Conservation (phyloP, 1,140 invertebrate genomes). For the Ostrea denselamellosa region DNA sequence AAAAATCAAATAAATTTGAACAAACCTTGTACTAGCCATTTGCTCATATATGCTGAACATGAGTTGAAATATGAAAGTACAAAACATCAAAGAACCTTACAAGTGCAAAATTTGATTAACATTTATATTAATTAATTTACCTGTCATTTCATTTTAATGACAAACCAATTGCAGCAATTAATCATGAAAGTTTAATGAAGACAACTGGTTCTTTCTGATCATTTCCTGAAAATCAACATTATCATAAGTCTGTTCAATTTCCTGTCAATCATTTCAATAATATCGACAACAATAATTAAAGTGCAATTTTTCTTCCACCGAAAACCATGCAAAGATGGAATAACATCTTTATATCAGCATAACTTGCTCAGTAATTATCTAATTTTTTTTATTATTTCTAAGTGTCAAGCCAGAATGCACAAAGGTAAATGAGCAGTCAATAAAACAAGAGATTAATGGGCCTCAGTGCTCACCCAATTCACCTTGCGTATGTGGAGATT, state of each 20-base stretch:
- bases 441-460: too few species aligned
- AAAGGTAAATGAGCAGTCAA: too few species aligned
- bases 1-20: constrained; percentile 19
- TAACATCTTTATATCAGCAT: neutral
- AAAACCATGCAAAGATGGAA: neutral
- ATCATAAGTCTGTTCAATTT: constrained; percentile 31
- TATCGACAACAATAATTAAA: neutral
- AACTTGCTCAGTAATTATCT: neutral
- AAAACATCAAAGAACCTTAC: constrained; percentile 15
- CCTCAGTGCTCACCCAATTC: too few species aligned
- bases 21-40: constrained; percentile 20
- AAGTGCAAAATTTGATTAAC: constrained; percentile 38
- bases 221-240: constrained; percentile 38
- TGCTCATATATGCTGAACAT: constrained; percentile 7
- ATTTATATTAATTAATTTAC: constrained; percentile 41
- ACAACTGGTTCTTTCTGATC: constrained; percentile 31
- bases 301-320: neutral
- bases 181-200: constrained; percentile 34
- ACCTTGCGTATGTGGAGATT: too few species aligned
- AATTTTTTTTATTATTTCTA: neutral
- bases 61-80: constrained; percentile 28
- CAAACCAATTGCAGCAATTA: constrained; percentile 39
- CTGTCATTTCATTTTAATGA: constrained; percentile 40
- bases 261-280: constrained; percentile 18
- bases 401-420: too few species aligned